Conservation (phyloP, 2,888 invertebrate genomes). For the Luffia ferchaultella region DNA sequence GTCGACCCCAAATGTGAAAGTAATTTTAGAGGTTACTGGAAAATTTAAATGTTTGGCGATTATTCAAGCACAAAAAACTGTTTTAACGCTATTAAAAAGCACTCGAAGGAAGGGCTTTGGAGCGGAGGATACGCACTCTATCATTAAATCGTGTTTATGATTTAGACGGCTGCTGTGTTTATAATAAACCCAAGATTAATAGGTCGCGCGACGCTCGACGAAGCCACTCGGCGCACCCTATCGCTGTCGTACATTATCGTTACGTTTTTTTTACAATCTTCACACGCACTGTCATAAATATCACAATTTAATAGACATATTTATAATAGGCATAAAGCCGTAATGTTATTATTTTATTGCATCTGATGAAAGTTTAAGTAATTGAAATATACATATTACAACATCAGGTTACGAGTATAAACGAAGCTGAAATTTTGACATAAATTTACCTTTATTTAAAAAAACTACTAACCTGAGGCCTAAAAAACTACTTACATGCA, state of each 20-base stretch:
- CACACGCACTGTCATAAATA: not conserved
- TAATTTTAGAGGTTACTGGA: too few species aligned
- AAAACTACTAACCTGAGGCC: too few species aligned
- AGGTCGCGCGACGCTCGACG: constrained; percentile 30
- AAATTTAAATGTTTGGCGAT: too few species aligned
- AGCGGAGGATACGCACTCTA: constrained; percentile 20
- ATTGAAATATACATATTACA: too few species aligned
- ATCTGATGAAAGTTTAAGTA: too few species aligned
- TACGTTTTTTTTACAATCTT: not conserved
- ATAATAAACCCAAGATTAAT: constrained; percentile 58
- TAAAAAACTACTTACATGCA: too few species aligned
- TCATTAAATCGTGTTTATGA: constrained; percentile 49
- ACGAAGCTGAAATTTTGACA: too few species aligned
- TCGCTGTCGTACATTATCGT: constrained; percentile 33
- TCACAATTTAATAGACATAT: not conserved
- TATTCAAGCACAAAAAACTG: too few species aligned
- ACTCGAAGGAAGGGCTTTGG: constrained; percentile 26
- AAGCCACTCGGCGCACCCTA: constrained; percentile 10
- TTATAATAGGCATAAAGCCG: not conserved
- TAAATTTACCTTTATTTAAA: too few species aligned
- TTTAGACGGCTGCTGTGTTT: constrained; percentile 48
- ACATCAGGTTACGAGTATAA: too few species aligned
- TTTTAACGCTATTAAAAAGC: constrained; percentile 18
- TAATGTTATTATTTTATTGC: too few species aligned
- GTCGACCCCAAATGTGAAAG: too few species aligned